A percentile compares a stretch with the other conserved stretches of the same genome.
Evolutionary conservation across 2,797 vertebrate genomes (phyloP).

Genomic region (Zenarchopterus dispar): DNA sequence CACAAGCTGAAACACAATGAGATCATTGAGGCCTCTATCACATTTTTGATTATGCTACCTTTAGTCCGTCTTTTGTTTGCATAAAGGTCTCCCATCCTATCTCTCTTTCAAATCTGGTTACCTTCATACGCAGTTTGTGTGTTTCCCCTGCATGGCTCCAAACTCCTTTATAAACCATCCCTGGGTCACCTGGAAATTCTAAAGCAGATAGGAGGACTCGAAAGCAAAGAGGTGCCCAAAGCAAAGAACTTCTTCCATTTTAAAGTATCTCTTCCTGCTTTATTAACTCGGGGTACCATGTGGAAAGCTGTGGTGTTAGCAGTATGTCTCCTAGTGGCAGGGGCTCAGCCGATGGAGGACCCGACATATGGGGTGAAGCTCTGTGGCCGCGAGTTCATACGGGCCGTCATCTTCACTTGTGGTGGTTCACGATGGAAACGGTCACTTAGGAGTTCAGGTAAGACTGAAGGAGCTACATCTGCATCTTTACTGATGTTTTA

Average conservation of each 20-base stretch:
- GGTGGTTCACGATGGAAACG: constrained; percentile 89
- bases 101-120: constrained; percentile 68
- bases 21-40: constrained; percentile 48
- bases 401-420: constrained; percentile 89
- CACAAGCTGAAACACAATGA: constrained; percentile 53
- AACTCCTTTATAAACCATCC: constrained; percentile 77
- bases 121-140: constrained; percentile 50
- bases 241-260: constrained; percentile 7
- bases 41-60: constrained; percentile 73
- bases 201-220: constrained; percentile 44
- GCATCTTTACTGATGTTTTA: background rate
- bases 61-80: constrained; percentile 77
- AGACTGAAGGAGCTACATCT: constrained; percentile 20
- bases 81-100: constrained; percentile 83
- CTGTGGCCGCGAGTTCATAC: constrained; percentile 90
- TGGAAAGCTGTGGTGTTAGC: constrained; percentile 74
- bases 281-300: constrained; percentile 58
- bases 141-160: constrained; percentile 29
- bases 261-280: constrained; percentile 7
- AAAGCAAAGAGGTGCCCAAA: constrained; percentile 33
- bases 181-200: constrained; percentile 54
- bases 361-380: constrained; percentile 86
- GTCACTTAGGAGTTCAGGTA: constrained; percentile 74
- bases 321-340: constrained; percentile 79
- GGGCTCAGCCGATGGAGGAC: constrained; percentile 74